Conservation (phyloP, 1,140 invertebrate genomes). For the Drosophila hydei region DNA sequence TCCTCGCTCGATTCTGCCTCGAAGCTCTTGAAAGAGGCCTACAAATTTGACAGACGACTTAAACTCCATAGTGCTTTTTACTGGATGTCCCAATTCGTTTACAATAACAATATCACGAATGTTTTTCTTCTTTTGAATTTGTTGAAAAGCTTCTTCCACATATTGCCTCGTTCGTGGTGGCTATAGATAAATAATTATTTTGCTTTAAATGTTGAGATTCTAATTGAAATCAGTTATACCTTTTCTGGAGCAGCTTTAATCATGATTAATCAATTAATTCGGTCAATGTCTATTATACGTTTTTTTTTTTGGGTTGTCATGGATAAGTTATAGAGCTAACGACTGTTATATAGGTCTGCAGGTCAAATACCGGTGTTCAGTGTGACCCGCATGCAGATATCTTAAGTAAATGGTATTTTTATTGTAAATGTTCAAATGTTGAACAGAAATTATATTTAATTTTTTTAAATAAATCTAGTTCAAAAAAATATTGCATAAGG, state of each 20-base stretch:
- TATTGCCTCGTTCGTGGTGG: slow-evolving; percentile 59
- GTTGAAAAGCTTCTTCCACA: slow-evolving; percentile 66
- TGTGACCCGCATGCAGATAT: neutral
- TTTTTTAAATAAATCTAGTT: too few relatives aligned
- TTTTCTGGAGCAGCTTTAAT: slow-evolving; percentile 40
- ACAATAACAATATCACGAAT: slow-evolving; percentile 69
- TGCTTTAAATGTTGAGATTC: neutral
- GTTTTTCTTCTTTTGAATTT: slow-evolving; percentile 63
- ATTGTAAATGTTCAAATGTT: neutral
- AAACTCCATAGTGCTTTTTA: slow-evolving; percentile 68
- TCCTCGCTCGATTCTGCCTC: slow-evolving; percentile 60
- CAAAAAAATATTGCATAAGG: neutral
- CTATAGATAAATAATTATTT: slow-evolving; percentile 12
- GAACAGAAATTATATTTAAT: too few relatives aligned
- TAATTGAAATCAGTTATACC: slow-evolving; percentile 19
- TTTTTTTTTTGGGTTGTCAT: slow-evolving; percentile 31
- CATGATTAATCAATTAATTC: slow-evolving; percentile 33
- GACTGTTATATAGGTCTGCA: slow-evolving; percentile 46
- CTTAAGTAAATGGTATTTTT: neutral
- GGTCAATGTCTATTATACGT: neutral
- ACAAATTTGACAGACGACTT: slow-evolving; percentile 56
- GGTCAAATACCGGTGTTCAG: slow-evolving; percentile 14
- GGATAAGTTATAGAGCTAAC: slow-evolving; percentile 9
- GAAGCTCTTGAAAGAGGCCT: slow-evolving; percentile 65
- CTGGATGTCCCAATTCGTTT: slow-evolving; percentile 70